Conservation (phyloP, 2,797 vertebrate genomes). For the Crocidura indochinensis region DNA sequence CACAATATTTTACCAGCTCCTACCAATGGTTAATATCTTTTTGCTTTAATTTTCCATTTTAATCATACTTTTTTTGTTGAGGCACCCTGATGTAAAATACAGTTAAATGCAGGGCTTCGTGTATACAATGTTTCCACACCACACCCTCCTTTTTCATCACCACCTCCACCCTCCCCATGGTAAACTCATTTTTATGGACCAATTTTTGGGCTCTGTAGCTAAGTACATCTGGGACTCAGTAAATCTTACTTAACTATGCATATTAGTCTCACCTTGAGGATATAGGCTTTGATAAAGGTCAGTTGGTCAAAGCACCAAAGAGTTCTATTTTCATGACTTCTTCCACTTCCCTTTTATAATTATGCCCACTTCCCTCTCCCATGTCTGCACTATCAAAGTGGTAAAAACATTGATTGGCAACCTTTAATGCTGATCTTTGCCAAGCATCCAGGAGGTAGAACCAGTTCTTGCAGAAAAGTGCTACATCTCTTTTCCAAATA, state of each 20-base stretch:
- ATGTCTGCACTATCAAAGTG: neutral
- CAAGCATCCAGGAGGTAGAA: neutral
- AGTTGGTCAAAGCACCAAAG: neutral
- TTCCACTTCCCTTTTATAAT: neutral
- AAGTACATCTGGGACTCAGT: no score
- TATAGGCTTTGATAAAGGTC: neutral
- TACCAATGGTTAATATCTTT: neutral
- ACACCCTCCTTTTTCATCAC: no score
- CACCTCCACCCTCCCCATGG: no score
- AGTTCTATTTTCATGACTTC: rapidly evolving
- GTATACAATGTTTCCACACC: no score
- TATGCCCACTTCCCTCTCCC: no score
- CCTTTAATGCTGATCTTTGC: neutral
- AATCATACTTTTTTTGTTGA: no score
- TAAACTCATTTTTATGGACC: no score
- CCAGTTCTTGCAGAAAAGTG: neutral
- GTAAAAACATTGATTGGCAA: slow-evolving; percentile 17
- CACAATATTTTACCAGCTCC: neutral
- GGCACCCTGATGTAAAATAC: no score
- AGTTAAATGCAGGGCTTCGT: no score
- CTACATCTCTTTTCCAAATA: neutral
- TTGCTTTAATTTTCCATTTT: no score
- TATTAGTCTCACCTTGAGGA: neutral
- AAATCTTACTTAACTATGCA: neutral
- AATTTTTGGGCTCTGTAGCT: no score